A percentile compares a stretch with the other conserved stretches of the same genome.
Conservation (phyloP, 92 coral and sea anemone genomes). For the Umimayanthus chanpuru region DNA sequence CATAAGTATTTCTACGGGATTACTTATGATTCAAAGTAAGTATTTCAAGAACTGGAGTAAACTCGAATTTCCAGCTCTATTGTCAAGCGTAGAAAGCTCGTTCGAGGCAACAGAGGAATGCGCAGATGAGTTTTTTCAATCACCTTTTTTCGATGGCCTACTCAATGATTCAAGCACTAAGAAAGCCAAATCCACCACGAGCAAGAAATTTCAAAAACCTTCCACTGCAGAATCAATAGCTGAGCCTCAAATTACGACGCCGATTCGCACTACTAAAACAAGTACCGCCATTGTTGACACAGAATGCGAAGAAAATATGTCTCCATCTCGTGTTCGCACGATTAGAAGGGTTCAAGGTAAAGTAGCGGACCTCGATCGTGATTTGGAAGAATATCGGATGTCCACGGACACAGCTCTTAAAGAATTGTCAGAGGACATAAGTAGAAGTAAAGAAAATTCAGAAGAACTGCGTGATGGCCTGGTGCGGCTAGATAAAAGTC, state of each 20-base stretch:
- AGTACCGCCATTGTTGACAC: not conserved
- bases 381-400: too few relatives aligned
- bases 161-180: not conserved
- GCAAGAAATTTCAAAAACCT: not conserved
- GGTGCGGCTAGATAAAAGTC: not conserved
- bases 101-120: conserved; percentile 6
- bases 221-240: not conserved
- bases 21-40: conserved; percentile 12
- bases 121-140: not conserved
- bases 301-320: too few relatives aligned
- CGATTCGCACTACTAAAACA: not conserved
- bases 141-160: conserved; percentile 4
- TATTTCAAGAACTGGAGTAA: conserved; percentile 12
- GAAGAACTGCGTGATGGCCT: conserved; percentile 13
- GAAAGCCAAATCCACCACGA: conserved; percentile 1
- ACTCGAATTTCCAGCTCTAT: conserved; percentile 15
- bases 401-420: too few relatives aligned
- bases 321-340: too few relatives aligned
- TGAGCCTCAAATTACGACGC: not conserved
- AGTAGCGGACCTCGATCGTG: too few relatives aligned
- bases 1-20: conserved; percentile 12
- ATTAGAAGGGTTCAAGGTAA: too few relatives aligned
- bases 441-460: too few relatives aligned
- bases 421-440: too few relatives aligned
- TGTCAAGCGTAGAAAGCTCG: not conserved